These are phyloP conservation scores for Montipora capricornis DNA, from an alignment of 64 coral and sea anemone species.

Conservation along the genomic window DNA sequence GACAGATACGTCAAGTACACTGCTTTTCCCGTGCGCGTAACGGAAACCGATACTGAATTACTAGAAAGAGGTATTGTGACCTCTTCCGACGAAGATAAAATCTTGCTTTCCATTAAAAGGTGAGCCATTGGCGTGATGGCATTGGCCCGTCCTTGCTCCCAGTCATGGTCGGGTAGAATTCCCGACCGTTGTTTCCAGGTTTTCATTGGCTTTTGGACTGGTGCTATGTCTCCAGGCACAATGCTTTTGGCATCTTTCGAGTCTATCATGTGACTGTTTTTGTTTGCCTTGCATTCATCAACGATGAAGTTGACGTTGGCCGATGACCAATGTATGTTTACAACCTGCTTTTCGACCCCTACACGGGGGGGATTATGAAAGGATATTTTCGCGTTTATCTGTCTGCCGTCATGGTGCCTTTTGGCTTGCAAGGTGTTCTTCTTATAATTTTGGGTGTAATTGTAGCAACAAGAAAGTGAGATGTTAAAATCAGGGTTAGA, in stretches of 20 bases:
- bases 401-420: constrained; percentile 50
- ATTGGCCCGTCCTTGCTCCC: constrained; percentile 64
- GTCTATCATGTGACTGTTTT: constrained; percentile 41
- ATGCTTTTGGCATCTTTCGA: constrained; percentile 75
- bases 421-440: constrained; percentile 67
- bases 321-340: constrained; percentile 61
- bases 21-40: constrained; percentile 45
- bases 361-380: constrained; percentile 28
- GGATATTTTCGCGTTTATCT: constrained; percentile 39
- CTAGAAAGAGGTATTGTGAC: constrained; percentile 2
- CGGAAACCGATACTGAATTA: constrained; percentile 31
- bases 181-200: constrained; percentile 61
- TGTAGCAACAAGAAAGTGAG: constrained; percentile 51
- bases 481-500: constrained; percentile 49
- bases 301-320: constrained; percentile 37
- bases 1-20: constrained; percentile 49
- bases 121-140: constrained; percentile 68
- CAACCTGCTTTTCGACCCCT: constrained; percentile 38
- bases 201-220: constrained; percentile 51
- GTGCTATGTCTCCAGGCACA: constrained; percentile 32
- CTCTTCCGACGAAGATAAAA: neutral
- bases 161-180: constrained; percentile 69
- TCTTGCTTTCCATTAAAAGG: constrained; percentile 26
- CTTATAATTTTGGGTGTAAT: constrained; percentile 66
- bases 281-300: constrained; percentile 39